Conservation (phyloP, 2,888 invertebrate species). For the Hemaris fuciformis region DNA sequence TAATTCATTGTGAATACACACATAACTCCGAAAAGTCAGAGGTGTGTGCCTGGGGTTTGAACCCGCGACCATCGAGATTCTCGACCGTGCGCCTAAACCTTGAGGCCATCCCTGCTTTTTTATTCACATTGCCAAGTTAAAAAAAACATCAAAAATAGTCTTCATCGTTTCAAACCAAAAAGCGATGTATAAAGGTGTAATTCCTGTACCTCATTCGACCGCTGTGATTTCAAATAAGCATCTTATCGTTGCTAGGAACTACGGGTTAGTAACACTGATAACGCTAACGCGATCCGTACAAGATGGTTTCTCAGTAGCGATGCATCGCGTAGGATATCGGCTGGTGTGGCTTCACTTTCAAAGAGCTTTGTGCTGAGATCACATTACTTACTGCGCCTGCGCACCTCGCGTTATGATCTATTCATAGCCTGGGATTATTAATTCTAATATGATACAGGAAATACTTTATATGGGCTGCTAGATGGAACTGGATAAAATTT, state of each 20-base stretch:
- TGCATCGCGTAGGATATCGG: not conserved
- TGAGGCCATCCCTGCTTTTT: too few species aligned
- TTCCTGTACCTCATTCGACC: not conserved
- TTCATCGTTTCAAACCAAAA: too few species aligned
- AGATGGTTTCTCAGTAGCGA: slow-evolving; percentile 5
- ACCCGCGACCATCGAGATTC: too few species aligned
- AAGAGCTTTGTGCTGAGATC: slow-evolving; percentile 34
- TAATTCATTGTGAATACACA: too few species aligned
- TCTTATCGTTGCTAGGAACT: not conserved
- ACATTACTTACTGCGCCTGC: slow-evolving; percentile 36
- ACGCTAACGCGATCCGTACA: not conserved
- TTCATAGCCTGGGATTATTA: slow-evolving; percentile 28
- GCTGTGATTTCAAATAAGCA: not conserved
- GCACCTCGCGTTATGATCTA: slow-evolving; percentile 22
- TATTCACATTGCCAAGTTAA: too few species aligned
- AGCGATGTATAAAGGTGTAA: too few species aligned
- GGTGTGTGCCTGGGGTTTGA: too few species aligned
- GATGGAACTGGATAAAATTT: too few species aligned
- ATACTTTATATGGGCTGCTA: not conserved
- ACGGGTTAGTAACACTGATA: not conserved
- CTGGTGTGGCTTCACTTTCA: slow-evolving; percentile 21
- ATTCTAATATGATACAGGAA: not conserved
- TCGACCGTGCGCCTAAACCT: too few species aligned
- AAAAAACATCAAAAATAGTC: too few species aligned
- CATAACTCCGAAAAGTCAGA: too few species aligned